Evolutionary conservation across 2,113 vertebrate species (phyloP), one percentile per base, ranked within the genome.

Genomic region (Tricholaema leucomelas): DNA sequence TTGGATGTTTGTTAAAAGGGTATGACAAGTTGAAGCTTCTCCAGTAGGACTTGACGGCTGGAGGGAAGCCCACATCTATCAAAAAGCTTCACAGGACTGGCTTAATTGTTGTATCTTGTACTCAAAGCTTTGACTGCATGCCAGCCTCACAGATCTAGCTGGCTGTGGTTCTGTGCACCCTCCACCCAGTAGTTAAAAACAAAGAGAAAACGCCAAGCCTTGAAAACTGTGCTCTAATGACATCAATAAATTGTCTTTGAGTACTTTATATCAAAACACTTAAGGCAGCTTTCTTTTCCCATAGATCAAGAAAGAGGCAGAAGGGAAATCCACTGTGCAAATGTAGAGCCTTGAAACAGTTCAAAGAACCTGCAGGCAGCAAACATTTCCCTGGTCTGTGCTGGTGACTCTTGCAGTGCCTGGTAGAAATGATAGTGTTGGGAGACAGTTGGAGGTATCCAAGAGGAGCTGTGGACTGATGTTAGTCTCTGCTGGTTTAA

Each of bases 41-140:
- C 59, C 25, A 1, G 71, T 58, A 83, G 73, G 77, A 81, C 86
- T 93, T 71, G 36, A 66, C 40, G 63, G 63, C 60, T 90, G 77
- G 48, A 82, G 61, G 30, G 35, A 83, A 93, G 64, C 85, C 69
- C 60, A 50, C 52, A 31, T 54, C 42, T 82, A 84, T 65, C 79
- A 83, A 88, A 89, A 89, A 88, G 38, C 61, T 86, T 93, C 67
- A 64, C 30, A 63, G 67, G 24, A 38, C 46, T 59, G 65, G 64
- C 33, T 58, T 81, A 52, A 56, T 87, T 92, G 38, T 52, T 92
- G 58, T 70, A 38, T 80, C 58, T 82, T 87, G 42, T 31, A 64
- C 58, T 69, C 36, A 87, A 80, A 89, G 65, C 84, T 92, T 96
- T 82, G 95, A 76, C 87, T 91, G 48, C 50, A 44, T 70, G 87